Percentiles rank a stretch among this genome's conserved stretches.
These are phyloP conservation scores for Catagonus wagneri DNA, from an alignment of 2,113 vertebrate species.

Conservation along the genomic window DNA sequence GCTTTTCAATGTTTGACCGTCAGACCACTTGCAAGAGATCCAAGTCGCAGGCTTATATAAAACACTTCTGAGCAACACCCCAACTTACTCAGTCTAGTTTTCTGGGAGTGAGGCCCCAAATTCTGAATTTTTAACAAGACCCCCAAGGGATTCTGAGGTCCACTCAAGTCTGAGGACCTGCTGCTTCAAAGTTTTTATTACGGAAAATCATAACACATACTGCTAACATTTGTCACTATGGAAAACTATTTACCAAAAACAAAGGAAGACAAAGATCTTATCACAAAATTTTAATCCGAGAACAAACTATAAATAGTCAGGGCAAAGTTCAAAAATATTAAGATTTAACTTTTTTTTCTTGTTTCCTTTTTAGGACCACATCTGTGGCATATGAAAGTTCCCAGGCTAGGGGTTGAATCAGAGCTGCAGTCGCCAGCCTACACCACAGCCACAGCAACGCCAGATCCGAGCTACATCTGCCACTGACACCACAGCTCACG, in stretches of 20 bases:
- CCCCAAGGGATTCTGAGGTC: neutral
- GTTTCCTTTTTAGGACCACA: too few species aligned
- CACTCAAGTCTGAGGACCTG: neutral
- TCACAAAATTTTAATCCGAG: conserved; percentile 41
- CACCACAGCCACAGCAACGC: too few species aligned
- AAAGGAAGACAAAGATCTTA: neutral
- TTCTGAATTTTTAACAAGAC: neutral
- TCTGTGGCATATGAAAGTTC: too few species aligned
- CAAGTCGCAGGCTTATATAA: neutral
- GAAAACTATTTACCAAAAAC: neutral
- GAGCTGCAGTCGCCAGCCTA: too few species aligned
- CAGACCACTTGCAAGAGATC: neutral
- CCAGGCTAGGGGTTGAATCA: too few species aligned
- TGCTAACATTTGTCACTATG: neutral
- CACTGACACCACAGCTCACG: too few species aligned
- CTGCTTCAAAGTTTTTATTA: conserved; percentile 30
- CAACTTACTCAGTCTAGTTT: neutral
- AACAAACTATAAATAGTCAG: conserved; percentile 25
- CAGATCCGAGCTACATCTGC: too few species aligned
- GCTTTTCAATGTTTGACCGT: neutral
- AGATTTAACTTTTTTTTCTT: conserved; percentile 34
- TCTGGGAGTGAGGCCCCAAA: neutral
- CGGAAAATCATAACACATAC: conserved; percentile 25
- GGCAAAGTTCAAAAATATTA: conserved; percentile 42
- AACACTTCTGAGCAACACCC: neutral